Conservation (phyloP, 1,140 invertebrate genomes). For the Eumaeus atala region DNA sequence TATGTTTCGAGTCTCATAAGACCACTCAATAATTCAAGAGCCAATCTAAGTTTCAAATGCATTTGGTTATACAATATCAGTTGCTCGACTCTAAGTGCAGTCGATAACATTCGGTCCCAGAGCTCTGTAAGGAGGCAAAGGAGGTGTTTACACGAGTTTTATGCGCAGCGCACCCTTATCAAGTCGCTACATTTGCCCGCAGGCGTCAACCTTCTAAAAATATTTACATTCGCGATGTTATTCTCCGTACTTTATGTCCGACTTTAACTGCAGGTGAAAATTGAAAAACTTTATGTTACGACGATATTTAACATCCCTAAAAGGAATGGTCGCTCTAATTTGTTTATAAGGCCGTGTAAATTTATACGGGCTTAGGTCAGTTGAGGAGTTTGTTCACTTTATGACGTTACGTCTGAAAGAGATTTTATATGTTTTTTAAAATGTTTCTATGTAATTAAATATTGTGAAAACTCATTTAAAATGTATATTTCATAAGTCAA, state of each 20-base stretch:
- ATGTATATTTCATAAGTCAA: too few relatives aligned
- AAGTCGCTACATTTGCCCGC: slow-evolving; percentile 58
- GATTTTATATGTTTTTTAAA: too few relatives aligned
- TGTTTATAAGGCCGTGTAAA: slow-evolving; percentile 29
- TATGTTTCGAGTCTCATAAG: neutral
- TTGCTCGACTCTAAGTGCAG: slow-evolving; percentile 28
- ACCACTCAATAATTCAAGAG: slow-evolving; percentile 1
- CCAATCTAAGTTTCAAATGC: slow-evolving; percentile 9
- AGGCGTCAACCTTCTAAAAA: slow-evolving; percentile 62
- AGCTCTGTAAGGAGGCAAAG: slow-evolving; percentile 30
- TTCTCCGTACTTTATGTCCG: slow-evolving; percentile 51
- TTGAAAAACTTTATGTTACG: slow-evolving; percentile 73
- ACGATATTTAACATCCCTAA: slow-evolving; percentile 50
- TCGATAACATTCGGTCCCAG: slow-evolving; percentile 41
- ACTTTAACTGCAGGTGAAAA: slow-evolving; percentile 68
- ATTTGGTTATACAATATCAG: slow-evolving; percentile 15
- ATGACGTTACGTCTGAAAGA: neutral
- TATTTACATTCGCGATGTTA: slow-evolving; percentile 51
- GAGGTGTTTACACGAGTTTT: slow-evolving; percentile 68
- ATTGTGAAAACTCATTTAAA: too few relatives aligned
- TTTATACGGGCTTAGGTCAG: slow-evolving; percentile 8
- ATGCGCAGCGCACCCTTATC: slow-evolving; percentile 54
- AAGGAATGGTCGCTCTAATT: slow-evolving; percentile 52
- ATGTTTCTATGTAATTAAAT: too few relatives aligned
- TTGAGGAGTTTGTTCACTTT: neutral